Evolutionary conservation across 2,113 vertebrate species (phyloP), one percentile per base, ranked within the genome.

Genomic region (Lepisosteus oculatus): DNA sequence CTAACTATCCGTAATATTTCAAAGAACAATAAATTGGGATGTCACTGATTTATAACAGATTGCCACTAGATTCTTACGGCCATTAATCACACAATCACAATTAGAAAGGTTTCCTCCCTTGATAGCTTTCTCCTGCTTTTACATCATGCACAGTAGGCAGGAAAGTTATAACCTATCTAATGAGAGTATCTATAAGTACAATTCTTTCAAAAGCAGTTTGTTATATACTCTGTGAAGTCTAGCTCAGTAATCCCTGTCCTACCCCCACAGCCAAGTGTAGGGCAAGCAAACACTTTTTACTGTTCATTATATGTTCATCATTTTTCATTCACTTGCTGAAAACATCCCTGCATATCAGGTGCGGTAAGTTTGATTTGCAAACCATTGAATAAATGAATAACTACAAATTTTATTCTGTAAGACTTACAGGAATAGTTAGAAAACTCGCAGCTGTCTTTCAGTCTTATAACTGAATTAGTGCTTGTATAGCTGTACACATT

Each of bases 21-120:
- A 5, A 51, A 5, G 9, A 5, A 51, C 47, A 51, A 51, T 51
- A 51, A 72, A 77, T 76, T 55, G 63, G 74, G 72, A 72, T 75
- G 44, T 72, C 70, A 76, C 44, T 68, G 65, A 51, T 8, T 42
- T 68, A 44, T 76, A 57, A 83, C 72, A 57, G 68, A 76, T 55
- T 67, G 41, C 76, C 5, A 51, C 47, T 51, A 6, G 47, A 51
- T 17, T 55, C 61, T 61, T 47, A n/a, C 3, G 54, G 43, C 43
- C 41, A 41, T 51, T 51, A 55, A 71, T 71, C 62, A 51, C 47
- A 51, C 5, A 9, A 51, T 51, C 47, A 51, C 47, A 51, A 51
- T 51, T 51, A 51, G 47, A 51, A 45, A 41, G 62, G 42, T 15
- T 3, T 12, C 61, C 70, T 47, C 44, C 3, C 45, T 45, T 51